These are phyloP conservation scores for Pipa parva DNA, from an alignment of 2,113 vertebrate species.

Conservation along the genomic window DNA sequence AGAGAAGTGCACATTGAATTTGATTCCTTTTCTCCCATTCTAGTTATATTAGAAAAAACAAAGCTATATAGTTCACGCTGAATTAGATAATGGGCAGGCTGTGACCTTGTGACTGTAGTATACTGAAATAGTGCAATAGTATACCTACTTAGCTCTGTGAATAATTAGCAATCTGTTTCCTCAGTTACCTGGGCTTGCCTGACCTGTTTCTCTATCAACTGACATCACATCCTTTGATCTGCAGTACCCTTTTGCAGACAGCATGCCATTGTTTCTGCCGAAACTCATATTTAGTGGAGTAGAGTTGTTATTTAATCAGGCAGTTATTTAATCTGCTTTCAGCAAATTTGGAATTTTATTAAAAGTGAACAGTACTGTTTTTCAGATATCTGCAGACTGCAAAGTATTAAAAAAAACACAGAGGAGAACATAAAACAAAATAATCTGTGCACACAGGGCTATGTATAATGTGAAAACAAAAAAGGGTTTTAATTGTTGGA, in stretches of 20 bases:
- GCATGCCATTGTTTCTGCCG: slow-evolving; percentile 57
- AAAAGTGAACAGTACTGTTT: neutral
- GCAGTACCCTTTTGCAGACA: slow-evolving; percentile 51
- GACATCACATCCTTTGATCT: slow-evolving; percentile 76
- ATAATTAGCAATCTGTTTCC: slow-evolving; percentile 70
- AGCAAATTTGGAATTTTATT: neutral
- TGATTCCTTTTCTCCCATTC: slow-evolving; percentile 65
- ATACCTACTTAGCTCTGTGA: slow-evolving; percentile 63
- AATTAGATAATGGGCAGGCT: slow-evolving; percentile 49
- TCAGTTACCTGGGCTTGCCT: slow-evolving; percentile 76
- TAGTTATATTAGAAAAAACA: slow-evolving; percentile 40
- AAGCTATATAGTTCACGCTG: slow-evolving; percentile 40
- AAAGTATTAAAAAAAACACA: no score
- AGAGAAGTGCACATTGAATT: slow-evolving; percentile 48
- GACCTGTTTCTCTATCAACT: slow-evolving; percentile 83
- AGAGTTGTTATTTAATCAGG: slow-evolving; percentile 18
- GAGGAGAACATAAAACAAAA: no score
- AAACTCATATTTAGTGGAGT: slow-evolving; percentile 35
- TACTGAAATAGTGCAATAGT: slow-evolving; percentile 53
- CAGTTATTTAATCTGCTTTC: neutral
- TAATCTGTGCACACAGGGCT: no score
- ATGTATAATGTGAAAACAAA: no score
- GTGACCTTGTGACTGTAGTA: slow-evolving; percentile 60
- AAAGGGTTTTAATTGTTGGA: no score
- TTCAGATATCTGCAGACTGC: neutral